phyloP scores from a whole-genome alignment of 2,797 vertebrate genomes.

The Chrosomus eos region DNA sequence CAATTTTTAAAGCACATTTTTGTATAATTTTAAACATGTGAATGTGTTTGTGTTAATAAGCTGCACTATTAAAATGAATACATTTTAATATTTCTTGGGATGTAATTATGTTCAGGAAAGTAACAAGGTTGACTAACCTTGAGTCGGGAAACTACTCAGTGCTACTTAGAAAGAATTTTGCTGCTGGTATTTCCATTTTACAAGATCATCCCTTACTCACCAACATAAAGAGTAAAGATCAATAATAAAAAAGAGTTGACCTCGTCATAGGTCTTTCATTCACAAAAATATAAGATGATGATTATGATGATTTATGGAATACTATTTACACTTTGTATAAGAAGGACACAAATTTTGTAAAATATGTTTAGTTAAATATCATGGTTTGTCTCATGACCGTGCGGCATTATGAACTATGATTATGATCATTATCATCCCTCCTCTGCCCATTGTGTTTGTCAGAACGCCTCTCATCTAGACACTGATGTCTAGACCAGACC shows the following conservation, averaged over 20 bases:
- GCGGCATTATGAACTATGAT: not conserved
- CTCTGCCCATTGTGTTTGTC: slow-evolving; percentile 47
- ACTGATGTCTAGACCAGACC: slow-evolving; percentile 65
- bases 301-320: not conserved
- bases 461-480: slow-evolving; percentile 55
- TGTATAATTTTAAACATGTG: not conserved
- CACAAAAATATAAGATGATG: not conserved
- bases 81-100: not conserved
- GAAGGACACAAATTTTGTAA: not conserved
- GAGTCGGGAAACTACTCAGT: not conserved
- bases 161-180: not conserved
- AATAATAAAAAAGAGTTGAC: not conserved
- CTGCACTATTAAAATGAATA: not conserved
- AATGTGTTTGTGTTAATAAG: not conserved
- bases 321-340: not conserved
- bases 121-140: not conserved
- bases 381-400: slow-evolving; percentile 12
- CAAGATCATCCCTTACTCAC: not conserved
- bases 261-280: not conserved
- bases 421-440: slow-evolving; percentile 8
- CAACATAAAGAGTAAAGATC: not conserved
- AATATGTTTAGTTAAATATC: no score
- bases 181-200: not conserved
- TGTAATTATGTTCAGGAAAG: not conserved
- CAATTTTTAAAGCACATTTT: not conserved